phyloP scores from a whole-genome alignment of 2,113 vertebrate genomes.

The Brevimyrus niger region DNA sequence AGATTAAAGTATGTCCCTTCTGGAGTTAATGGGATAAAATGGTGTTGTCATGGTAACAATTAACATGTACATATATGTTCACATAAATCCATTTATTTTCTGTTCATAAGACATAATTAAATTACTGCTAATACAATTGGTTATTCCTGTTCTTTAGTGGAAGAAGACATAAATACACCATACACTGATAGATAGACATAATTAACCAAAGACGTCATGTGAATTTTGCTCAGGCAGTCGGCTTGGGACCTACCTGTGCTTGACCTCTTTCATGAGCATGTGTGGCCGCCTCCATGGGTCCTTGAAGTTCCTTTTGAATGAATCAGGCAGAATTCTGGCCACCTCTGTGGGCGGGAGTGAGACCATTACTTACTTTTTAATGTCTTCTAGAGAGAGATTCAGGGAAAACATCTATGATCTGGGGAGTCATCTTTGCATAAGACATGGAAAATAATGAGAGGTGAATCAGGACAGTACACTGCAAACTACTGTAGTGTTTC shows the following conservation, averaged over 20 bases:
- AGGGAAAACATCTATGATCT: background rate
- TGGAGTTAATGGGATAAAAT: background rate
- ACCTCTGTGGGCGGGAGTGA: constrained; percentile 56
- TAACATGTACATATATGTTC: background rate
- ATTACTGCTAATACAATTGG: background rate
- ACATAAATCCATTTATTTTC: background rate
- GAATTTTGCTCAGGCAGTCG: background rate
- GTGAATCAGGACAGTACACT: background rate
- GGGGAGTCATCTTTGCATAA: background rate
- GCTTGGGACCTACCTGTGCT: constrained; percentile 55
- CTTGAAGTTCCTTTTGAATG: constrained; percentile 71
- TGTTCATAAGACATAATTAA: background rate
- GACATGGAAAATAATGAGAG: background rate
- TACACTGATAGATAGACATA: background rate
- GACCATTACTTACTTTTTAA: background rate
- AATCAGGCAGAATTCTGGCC: constrained; percentile 70
- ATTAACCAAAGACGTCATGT: background rate
- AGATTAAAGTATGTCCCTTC: background rate
- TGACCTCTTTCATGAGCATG: constrained; percentile 57
- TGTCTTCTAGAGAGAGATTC: background rate
- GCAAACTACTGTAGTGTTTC: background rate
- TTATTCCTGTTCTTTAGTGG: background rate
- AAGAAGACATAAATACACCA: background rate
- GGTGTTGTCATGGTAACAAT: background rate
- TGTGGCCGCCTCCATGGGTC: constrained; percentile 69